A percentile compares a stretch with the other conserved stretches of the same genome.
These are phyloP conservation scores for Myotis vivesi DNA, from an alignment of 2,797 vertebrate genomes.

Conservation along the genomic window DNA sequence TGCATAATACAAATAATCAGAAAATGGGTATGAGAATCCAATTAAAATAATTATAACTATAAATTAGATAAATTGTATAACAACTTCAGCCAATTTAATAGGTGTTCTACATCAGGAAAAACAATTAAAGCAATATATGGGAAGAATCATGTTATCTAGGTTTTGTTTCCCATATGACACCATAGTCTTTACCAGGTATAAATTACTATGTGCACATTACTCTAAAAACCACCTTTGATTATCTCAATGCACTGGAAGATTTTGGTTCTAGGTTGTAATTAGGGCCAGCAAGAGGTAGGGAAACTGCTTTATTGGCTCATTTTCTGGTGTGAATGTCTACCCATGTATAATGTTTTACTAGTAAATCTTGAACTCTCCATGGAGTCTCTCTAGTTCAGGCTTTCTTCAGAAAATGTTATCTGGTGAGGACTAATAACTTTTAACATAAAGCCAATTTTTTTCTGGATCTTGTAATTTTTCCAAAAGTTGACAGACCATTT, in stretches of 20 bases:
- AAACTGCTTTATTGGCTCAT: slow-evolving; percentile 74
- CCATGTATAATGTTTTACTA: not conserved
- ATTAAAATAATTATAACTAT: slow-evolving; percentile 54
- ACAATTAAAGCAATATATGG: slow-evolving; percentile 47
- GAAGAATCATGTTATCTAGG: slow-evolving; percentile 56
- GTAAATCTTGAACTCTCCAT: slow-evolving; percentile 51
- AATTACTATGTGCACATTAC: slow-evolving; percentile 66
- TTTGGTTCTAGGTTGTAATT: slow-evolving; percentile 74
- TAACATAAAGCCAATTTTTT: slow-evolving; percentile 48
- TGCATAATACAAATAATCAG: not conserved
- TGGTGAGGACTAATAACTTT: slow-evolving; percentile 38
- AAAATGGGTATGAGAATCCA: not conserved
- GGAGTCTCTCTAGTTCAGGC: not conserved
- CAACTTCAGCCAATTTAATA: slow-evolving; percentile 19
- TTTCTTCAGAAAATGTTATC: slow-evolving; percentile 47
- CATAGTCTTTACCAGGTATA: slow-evolving; percentile 66
- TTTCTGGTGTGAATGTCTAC: slow-evolving; percentile 64
- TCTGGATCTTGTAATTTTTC: slow-evolving; percentile 29
- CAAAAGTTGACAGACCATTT: slow-evolving; percentile 33
- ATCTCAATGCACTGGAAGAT: slow-evolving; percentile 59
- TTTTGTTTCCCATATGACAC: slow-evolving; percentile 72
- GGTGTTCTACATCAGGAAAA: not conserved
- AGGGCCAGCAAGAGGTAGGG: slow-evolving; percentile 63
- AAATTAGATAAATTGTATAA: slow-evolving; percentile 40
- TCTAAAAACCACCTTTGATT: slow-evolving; percentile 71